These are phyloP conservation scores for Copidosoma aretas DNA, from an alignment of 2,888 invertebrate species.

Conservation along the genomic window DNA sequence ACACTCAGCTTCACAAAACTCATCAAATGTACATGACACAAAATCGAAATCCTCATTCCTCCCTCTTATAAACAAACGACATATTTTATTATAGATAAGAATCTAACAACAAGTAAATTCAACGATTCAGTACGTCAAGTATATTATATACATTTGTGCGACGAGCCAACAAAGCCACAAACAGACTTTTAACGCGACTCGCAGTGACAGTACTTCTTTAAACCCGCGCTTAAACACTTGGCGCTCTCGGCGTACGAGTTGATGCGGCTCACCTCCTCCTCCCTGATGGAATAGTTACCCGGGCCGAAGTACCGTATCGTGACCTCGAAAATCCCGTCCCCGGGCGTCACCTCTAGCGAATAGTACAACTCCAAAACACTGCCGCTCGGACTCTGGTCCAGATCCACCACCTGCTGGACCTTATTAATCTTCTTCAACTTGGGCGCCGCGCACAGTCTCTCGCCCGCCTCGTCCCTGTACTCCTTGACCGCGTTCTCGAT, in stretches of 20 bases:
- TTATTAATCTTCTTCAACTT: conserved; percentile 65
- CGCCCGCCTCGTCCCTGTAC: conserved; percentile 52
- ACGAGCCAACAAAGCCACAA: too few relatives aligned
- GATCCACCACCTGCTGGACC: conserved; percentile 65
- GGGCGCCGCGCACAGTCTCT: conserved; percentile 65
- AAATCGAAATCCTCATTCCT: too few relatives aligned
- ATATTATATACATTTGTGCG: too few relatives aligned
- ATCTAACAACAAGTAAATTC: too few relatives aligned
- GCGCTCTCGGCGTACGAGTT: conserved; percentile 53
- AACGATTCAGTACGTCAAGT: too few relatives aligned
- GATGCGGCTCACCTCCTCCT: conserved; percentile 56
- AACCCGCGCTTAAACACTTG: conserved; percentile 49
- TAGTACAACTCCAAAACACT: conserved; percentile 72
- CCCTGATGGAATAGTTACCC: conserved; percentile 53
- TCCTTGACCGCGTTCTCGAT: conserved; percentile 53
- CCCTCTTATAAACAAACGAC: too few relatives aligned
- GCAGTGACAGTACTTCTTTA: not conserved
- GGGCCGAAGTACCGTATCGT: conserved; percentile 65
- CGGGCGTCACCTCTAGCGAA: conserved; percentile 74
- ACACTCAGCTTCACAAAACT: too few relatives aligned
- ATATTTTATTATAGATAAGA: too few relatives aligned
- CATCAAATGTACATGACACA: too few relatives aligned
- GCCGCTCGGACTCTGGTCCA: conserved; percentile 40
- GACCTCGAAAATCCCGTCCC: conserved; percentile 74
- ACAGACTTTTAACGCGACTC: not conserved